A percentile compares a stretch with the other conserved stretches of the same genome.
phyloP scores from a whole-genome alignment of 2,113 vertebrate genomes.

The Laticauda colubrina region DNA sequence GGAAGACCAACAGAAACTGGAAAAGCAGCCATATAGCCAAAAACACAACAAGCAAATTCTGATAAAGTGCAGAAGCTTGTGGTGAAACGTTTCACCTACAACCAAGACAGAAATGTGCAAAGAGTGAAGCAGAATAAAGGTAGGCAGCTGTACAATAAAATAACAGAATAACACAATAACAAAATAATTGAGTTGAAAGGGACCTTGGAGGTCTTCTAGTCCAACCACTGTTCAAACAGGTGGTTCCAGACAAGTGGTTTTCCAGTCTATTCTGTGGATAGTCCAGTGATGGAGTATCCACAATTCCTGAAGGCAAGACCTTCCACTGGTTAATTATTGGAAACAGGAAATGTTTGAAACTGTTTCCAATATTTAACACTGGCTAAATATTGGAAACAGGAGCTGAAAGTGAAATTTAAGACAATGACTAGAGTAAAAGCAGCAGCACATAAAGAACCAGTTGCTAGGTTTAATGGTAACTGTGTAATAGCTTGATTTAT shows the following conservation, averaged over 20 bases:
- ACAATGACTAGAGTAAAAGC: background rate
- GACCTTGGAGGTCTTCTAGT: background rate
- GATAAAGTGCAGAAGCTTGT: background rate
- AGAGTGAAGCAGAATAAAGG: background rate
- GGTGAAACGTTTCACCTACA: background rate
- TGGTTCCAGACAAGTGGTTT: background rate
- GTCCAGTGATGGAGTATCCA: background rate
- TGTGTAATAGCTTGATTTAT: background rate
- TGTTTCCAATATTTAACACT: background rate
- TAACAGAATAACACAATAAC: background rate
- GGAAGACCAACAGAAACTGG: background rate
- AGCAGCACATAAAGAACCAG: background rate
- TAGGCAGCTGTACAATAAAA: background rate
- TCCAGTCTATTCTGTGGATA: background rate
- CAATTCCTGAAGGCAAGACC: background rate
- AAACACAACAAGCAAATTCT: background rate
- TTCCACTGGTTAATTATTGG: background rate
- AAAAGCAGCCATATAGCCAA: background rate
- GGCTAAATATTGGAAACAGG: background rate
- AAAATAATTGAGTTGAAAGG: background rate
- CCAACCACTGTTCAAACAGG: background rate
- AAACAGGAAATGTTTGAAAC: background rate
- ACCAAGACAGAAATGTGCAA: background rate
- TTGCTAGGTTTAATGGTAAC: background rate
- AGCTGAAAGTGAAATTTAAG: background rate